Conservation (phyloP, 64 coral and sea anemone species). For the Montipora efflorescens region DNA sequence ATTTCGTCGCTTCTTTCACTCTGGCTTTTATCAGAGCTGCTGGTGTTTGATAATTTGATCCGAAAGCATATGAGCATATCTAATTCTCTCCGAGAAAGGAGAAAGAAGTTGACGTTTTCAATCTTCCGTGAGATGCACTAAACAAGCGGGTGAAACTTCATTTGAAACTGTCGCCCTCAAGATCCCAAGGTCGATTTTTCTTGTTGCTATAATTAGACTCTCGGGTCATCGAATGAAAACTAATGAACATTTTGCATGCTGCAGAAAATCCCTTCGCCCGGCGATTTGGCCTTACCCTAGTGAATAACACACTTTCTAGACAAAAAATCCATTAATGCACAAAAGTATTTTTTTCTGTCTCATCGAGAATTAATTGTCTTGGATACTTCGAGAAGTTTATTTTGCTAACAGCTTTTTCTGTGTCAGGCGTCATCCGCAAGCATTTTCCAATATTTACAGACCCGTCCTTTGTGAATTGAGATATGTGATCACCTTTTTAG, state of each 20-base stretch:
- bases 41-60: background rate
- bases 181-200: background rate
- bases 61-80: too few species aligned
- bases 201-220: background rate
- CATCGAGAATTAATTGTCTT: background rate
- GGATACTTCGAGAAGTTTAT: background rate
- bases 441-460: background rate
- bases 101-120: background rate
- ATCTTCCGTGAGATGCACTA: background rate
- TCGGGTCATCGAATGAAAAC: background rate
- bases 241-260: background rate
- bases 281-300: background rate
- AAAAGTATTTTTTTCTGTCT: background rate
- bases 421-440: background rate
- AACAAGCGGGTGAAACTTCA: too few species aligned
- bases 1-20: background rate
- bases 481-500: conserved; percentile 11
- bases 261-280: background rate
- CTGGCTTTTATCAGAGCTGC: background rate
- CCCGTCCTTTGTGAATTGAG: background rate
- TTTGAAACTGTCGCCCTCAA: background rate
- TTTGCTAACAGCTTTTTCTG: background rate
- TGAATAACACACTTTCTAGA: background rate
- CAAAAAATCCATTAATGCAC: background rate
- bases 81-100: background rate